A percentile compares a stretch with the other conserved stretches of the same genome.
These are phyloP conservation scores for Thryonomys swinderianus DNA, from an alignment of 2,113 vertebrate species.

Conservation along the genomic window DNA sequence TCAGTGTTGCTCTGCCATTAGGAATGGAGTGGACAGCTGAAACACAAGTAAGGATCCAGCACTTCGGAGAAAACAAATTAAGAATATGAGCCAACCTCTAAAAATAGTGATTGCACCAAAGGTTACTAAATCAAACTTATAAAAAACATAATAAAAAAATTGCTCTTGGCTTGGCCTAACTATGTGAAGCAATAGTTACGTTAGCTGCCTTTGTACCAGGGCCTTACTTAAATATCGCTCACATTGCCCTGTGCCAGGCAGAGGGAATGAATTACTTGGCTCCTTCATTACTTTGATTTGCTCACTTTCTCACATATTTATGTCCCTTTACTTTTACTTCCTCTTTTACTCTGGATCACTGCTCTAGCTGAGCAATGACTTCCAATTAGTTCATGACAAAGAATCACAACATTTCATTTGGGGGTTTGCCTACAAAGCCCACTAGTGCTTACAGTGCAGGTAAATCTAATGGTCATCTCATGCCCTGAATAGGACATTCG, in stretches of 20 bases:
- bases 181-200: conserved; percentile 62
- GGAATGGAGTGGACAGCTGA: conserved; percentile 83
- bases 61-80: conserved; percentile 79
- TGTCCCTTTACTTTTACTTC: conserved; percentile 69
- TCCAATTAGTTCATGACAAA: conserved; percentile 50
- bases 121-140: conserved; percentile 68
- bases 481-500: conserved; percentile 67
- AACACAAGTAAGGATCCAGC: conserved; percentile 59
- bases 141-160: conserved; percentile 66
- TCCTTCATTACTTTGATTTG: conserved; percentile 73
- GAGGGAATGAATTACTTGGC: conserved; percentile 64
- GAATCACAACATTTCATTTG: conserved; percentile 58
- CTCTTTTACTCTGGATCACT: conserved; percentile 33
- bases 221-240: conserved; percentile 76
- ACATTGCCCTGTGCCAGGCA: conserved; percentile 66
- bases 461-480: conserved; percentile 59
- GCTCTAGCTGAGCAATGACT: conserved; percentile 55
- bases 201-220: conserved; percentile 70
- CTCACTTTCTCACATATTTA: conserved; percentile 77
- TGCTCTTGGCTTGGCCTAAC: conserved; percentile 69
- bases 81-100: conserved; percentile 60
- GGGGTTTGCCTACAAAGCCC: not conserved
- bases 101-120: conserved; percentile 72
- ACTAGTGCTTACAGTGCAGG: conserved; percentile 45
- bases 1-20: conserved; percentile 84